Evolutionary conservation across 2,113 vertebrate species (phyloP).

Genomic region (Marcusenius ussheri): DNA sequence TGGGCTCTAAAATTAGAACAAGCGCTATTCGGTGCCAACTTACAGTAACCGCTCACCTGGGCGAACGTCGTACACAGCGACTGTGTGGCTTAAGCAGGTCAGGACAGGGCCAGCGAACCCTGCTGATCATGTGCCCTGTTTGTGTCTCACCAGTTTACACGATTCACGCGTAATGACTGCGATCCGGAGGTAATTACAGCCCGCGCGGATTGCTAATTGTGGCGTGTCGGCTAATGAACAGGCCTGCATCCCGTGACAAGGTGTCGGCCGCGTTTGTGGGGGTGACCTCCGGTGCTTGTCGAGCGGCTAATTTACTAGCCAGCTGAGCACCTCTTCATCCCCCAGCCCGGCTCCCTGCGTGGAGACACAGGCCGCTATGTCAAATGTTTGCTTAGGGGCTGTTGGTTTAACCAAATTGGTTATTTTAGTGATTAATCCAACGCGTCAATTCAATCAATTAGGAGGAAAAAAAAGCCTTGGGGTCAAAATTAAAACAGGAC

Average conservation of each 20-base stretch:
- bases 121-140: not conserved
- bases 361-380: not conserved
- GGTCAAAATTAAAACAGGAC: constrained; percentile 18
- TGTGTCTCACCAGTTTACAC: not conserved
- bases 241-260: constrained; percentile 1
- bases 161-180: not conserved
- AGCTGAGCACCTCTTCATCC: not conserved
- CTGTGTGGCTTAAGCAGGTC: not conserved
- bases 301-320: constrained; percentile 2
- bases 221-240: constrained; percentile 18
- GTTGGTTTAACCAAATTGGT: constrained; percentile 16
- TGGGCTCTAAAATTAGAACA: not conserved
- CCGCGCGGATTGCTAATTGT: constrained; percentile 12
- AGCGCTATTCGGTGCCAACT: not conserved
- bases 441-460: constrained; percentile 6
- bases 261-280: not conserved
- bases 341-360: not conserved
- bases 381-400: constrained; percentile 14
- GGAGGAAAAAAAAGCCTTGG: constrained; percentile 9
- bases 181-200: constrained; percentile 18
- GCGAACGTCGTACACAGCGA: no score
- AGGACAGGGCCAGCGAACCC: not conserved
- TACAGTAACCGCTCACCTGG: not conserved
- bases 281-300: not conserved
- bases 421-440: constrained; percentile 14